Percentiles rank a stretch among this genome's conserved stretches.
Conservation (phyloP, 1,140 invertebrate genomes). For the Drosophila dunni region DNA sequence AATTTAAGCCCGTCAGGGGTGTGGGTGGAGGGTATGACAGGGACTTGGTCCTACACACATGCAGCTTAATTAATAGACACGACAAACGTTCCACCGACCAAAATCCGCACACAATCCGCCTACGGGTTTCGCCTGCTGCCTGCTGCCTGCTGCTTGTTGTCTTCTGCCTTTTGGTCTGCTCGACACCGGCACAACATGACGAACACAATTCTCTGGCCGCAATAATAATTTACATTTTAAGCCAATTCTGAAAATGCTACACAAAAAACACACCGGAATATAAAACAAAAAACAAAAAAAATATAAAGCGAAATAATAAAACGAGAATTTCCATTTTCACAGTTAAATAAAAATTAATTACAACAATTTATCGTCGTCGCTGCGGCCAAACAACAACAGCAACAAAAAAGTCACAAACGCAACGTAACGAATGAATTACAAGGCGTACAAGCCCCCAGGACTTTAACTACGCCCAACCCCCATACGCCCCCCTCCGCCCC, state of each 20-base stretch:
- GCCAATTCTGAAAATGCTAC: slow-evolving; percentile 74
- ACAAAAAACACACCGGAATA: slow-evolving; percentile 22
- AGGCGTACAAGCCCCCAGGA: slow-evolving; percentile 71
- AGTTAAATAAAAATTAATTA: slow-evolving; percentile 83
- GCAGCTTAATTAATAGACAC: slow-evolving; percentile 79
- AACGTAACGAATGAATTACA: slow-evolving; percentile 75
- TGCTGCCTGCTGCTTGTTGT: background rate
- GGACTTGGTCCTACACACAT: slow-evolving; percentile 27
- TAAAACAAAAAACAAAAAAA: slow-evolving; percentile 2
- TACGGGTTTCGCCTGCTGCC: slow-evolving; percentile 38
- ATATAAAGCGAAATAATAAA: slow-evolving; percentile 19
- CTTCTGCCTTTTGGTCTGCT: background rate
- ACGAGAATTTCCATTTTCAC: slow-evolving; percentile 74
- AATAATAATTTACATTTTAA: slow-evolving; percentile 83
- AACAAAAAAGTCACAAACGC: slow-evolving; percentile 41
- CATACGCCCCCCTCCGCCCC: background rate
- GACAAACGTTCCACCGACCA: slow-evolving; percentile 61
- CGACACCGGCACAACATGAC: slow-evolving; percentile 53
- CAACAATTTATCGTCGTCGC: slow-evolving; percentile 79
- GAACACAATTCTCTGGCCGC: slow-evolving; percentile 68
- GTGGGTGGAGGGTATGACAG: background rate
- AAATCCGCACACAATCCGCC: slow-evolving; percentile 56
- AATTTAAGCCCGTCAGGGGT: slow-evolving; percentile 16
- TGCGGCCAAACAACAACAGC: slow-evolving; percentile 48
- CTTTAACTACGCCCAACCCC: slow-evolving; percentile 23